Percentiles rank a stretch among this genome's conserved stretches.
These are phyloP conservation scores for Pleuronectes platessa DNA, from an alignment of 2,113 vertebrate genomes.

Conservation along the genomic window DNA sequence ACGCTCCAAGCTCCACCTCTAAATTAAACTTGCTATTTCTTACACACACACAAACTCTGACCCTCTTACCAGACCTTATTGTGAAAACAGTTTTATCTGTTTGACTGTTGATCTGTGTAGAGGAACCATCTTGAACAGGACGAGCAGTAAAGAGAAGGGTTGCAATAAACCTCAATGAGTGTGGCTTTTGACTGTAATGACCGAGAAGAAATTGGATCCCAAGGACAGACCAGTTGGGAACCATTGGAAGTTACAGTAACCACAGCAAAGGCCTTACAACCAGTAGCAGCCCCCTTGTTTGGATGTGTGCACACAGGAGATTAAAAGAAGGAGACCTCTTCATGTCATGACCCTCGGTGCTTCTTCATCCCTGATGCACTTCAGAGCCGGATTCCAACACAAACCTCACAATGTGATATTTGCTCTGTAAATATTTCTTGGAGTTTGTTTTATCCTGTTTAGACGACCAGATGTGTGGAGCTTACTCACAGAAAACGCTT, in stretches of 20 bases:
- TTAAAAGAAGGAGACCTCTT: slow-evolving; percentile 7
- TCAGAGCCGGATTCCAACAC: not conserved
- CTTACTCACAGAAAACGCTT: not conserved
- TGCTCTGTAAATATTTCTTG: slow-evolving; percentile 6
- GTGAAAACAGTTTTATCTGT: not conserved
- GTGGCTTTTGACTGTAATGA: not conserved
- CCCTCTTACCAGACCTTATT: too few species aligned
- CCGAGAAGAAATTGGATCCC: slow-evolving; percentile 6
- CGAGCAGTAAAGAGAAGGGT: not conserved
- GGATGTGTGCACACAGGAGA: not conserved
- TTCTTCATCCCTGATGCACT: not conserved
- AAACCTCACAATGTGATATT: not conserved
- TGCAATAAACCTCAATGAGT: slow-evolving; percentile 4
- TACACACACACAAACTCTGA: too few species aligned
- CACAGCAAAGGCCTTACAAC: not conserved
- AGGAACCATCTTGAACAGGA: not conserved
- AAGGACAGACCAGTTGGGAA: not conserved
- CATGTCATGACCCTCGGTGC: not conserved
- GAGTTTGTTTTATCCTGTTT: slow-evolving; percentile 25
- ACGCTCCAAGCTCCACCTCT: too few species aligned
- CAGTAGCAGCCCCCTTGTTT: not conserved
- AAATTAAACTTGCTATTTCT: too few species aligned
- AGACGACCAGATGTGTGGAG: not conserved
- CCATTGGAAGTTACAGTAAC: not conserved
- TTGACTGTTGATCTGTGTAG: not conserved